Evolutionary conservation across 1,140 invertebrate species (phyloP).

Genomic region (Drosophila parabipectinata): DNA sequence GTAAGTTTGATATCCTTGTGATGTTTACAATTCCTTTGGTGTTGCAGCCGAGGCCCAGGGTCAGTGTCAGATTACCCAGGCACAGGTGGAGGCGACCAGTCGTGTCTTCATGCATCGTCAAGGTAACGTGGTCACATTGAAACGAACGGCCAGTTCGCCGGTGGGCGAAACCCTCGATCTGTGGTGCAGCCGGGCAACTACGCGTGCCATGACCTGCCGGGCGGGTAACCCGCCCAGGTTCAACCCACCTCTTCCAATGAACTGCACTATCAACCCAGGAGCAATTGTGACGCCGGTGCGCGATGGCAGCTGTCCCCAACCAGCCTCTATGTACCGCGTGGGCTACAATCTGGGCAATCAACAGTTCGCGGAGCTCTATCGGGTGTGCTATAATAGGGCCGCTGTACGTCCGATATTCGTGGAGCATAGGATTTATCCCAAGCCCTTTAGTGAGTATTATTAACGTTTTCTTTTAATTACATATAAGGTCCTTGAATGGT

Average conservation of each 20-base stretch:
- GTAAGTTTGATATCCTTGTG: not conserved
- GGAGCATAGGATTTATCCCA: constrained; percentile 29
- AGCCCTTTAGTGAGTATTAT: constrained; percentile 36
- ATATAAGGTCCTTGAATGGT: not conserved
- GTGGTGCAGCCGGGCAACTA: constrained; percentile 26
- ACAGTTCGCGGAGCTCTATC: constrained; percentile 40
- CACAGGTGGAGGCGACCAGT: constrained; percentile 23
- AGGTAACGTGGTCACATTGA: constrained; percentile 13
- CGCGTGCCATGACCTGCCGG: constrained; percentile 19
- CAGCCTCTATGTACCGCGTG: constrained; percentile 27
- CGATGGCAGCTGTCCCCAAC: constrained; percentile 23
- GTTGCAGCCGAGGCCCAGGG: constrained; percentile 11
- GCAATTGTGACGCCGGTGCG: not conserved
- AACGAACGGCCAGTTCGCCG: constrained; percentile 13
- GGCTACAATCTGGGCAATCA: constrained; percentile 29
- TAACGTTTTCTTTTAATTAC: not conserved
- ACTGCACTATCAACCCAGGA: constrained; percentile 17
- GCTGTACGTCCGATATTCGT: constrained; percentile 16
- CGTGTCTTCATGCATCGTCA: constrained; percentile 29
- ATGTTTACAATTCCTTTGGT: not conserved
- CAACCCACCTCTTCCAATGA: constrained; percentile 18
- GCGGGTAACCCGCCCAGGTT: not conserved
- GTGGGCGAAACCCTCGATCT: constrained; percentile 22
- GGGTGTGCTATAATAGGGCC: constrained; percentile 32
- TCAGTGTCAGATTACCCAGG: constrained; percentile 30